phyloP scores from a whole-genome alignment of 2,888 invertebrate genomes.

The Halocaridina rubra region DNA sequence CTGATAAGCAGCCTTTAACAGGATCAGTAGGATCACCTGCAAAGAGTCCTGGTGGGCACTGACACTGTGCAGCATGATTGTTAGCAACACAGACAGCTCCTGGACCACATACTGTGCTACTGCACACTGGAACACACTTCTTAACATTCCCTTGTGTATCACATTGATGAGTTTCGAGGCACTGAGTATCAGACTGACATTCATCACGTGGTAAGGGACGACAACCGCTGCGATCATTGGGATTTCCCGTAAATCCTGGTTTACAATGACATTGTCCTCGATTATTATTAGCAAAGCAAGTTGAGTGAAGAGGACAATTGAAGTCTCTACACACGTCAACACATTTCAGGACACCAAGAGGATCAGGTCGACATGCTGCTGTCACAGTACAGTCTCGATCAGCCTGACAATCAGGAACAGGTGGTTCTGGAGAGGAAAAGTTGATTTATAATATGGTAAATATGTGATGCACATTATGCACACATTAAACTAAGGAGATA shows the following conservation, averaged over 20 bases:
- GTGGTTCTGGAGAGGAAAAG: conserved; percentile 71
- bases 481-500: background rate
- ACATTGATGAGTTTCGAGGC: conserved; percentile 85
- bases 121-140: conserved; percentile 83
- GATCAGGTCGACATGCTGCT: conserved; percentile 84
- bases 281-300: conserved; percentile 74
- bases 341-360: conserved; percentile 87
- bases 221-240: conserved; percentile 90
- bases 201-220: conserved; percentile 78
- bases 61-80: conserved; percentile 89
- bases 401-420: conserved; percentile 82
- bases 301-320: conserved; percentile 86
- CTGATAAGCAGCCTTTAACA: conserved; percentile 65
- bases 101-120: conserved; percentile 82
- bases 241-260: conserved; percentile 86
- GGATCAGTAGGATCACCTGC: conserved; percentile 87
- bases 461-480: too few relatives aligned
- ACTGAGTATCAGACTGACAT: conserved; percentile 84
- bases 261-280: conserved; percentile 81
- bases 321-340: conserved; percentile 81
- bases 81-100: conserved; percentile 89
- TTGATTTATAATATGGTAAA: too few relatives aligned
- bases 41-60: conserved; percentile 88
- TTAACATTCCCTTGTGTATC: conserved; percentile 73
- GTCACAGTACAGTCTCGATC: conserved; percentile 79